Evolutionary conservation across 2,797 vertebrate species (phyloP).

Genomic region (Urosaurus nigricauda): DNA sequence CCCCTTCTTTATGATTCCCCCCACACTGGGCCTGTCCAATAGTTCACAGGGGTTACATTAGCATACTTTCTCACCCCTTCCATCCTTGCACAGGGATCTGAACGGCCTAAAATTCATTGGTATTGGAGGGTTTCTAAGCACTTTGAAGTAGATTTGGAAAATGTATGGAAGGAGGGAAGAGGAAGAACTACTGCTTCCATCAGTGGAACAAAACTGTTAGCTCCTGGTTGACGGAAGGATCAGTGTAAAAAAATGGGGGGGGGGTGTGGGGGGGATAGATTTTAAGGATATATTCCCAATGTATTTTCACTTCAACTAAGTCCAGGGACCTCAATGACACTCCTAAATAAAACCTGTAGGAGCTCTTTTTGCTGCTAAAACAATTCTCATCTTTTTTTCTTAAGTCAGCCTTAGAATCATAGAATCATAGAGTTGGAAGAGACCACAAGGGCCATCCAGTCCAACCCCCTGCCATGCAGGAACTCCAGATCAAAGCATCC

Average conservation of each 20-base stretch:
- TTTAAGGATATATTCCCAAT: too few relatives aligned
- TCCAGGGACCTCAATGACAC: neutral
- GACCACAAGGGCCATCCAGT: too few relatives aligned
- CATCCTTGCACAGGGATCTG: neutral
- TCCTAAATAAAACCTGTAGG: neutral
- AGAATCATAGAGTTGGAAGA: too few relatives aligned
- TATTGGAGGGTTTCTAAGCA: neutral
- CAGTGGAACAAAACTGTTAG: neutral
- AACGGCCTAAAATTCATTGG: neutral
- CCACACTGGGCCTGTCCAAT: neutral
- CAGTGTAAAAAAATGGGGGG: neutral
- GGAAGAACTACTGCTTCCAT: neutral
- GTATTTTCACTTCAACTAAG: neutral
- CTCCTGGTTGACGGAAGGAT: neutral
- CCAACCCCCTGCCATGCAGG: too few relatives aligned
- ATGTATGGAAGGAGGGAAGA: neutral
- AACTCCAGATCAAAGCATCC: too few relatives aligned
- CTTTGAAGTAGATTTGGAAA: too few relatives aligned
- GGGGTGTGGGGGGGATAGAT: neutral
- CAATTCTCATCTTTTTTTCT: neutral
- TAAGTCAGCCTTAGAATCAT: neutral
- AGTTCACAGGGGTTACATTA: neutral
- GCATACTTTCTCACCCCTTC: neutral
- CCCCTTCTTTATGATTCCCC: neutral
- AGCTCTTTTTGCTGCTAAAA: neutral